Evolutionary conservation across 2,797 vertebrate species (phyloP).

Genomic region (Varecia variegata): DNA sequence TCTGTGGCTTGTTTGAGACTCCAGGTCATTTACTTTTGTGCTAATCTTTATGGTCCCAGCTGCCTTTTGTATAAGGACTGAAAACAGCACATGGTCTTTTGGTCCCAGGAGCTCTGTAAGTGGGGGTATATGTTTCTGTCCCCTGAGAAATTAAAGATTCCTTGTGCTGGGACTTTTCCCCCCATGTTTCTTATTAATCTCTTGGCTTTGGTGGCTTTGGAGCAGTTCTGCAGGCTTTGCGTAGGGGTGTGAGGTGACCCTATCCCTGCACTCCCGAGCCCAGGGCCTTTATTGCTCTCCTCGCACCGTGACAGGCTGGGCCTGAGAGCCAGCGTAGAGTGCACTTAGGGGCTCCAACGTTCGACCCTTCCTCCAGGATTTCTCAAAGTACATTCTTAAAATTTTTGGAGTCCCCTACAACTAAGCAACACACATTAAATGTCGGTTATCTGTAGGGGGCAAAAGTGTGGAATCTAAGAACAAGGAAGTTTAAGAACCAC

Average conservation of each 20-base stretch:
- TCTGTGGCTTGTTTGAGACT: not conserved
- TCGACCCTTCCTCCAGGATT: not conserved
- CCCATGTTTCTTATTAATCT: fast-evolving
- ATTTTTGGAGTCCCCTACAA: not conserved
- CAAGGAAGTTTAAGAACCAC: not conserved
- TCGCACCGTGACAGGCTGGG: not conserved
- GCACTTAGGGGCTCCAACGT: not conserved
- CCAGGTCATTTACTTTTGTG: not conserved
- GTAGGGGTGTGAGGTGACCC: not conserved
- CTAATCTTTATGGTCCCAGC: not conserved
- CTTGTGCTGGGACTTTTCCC: not conserved
- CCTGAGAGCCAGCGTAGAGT: not conserved
- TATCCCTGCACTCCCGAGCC: not conserved
- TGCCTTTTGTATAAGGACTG: not conserved
- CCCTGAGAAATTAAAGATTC: not conserved
- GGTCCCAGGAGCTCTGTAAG: not conserved
- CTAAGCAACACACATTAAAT: not conserved
- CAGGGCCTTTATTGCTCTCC: not conserved
- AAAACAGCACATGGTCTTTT: not conserved
- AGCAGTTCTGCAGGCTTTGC: not conserved
- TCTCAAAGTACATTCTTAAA: not conserved
- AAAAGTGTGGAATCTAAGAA: not conserved
- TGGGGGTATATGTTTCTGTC: not conserved
- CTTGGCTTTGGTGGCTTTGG: not conserved
- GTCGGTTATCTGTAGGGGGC: not conserved